A percentile compares a stretch with the other conserved stretches of the same genome.
Evolutionary conservation across 2,888 invertebrate genomes (phyloP).

Genomic region (Bhutanitis thaidina): DNA sequence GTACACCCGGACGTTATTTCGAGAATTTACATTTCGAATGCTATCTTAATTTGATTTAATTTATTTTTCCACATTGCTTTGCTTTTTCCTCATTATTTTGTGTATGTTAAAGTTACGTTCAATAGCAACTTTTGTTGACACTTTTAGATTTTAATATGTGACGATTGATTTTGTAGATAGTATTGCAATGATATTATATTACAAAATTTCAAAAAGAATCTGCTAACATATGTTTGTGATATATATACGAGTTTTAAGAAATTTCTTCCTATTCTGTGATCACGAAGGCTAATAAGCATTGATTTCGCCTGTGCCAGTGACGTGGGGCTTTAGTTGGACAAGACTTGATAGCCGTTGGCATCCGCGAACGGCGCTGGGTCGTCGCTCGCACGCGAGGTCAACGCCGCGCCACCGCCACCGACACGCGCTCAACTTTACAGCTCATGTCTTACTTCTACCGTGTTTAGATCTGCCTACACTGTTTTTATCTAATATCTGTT

Average conservation of each 20-base stretch:
- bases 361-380: slow-evolving; percentile 45
- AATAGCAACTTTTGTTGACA: neutral
- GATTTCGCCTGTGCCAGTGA: neutral
- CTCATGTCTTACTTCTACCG: slow-evolving; percentile 38
- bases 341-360: slow-evolving; percentile 22
- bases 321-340: slow-evolving; percentile 2
- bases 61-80: slow-evolving; percentile 7
- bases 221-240: too few relatives aligned
- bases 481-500: slow-evolving; percentile 19
- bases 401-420: slow-evolving; percentile 44
- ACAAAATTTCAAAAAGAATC: too few relatives aligned
- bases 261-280: too few relatives aligned
- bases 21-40: slow-evolving; percentile 25
- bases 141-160: too few relatives aligned
- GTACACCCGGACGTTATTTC: slow-evolving; percentile 46
- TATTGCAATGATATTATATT: too few relatives aligned
- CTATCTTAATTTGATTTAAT: slow-evolving; percentile 28
- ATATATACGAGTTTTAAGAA: too few relatives aligned
- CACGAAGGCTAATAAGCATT: too few relatives aligned
- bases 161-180: too few relatives aligned
- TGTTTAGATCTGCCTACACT: slow-evolving; percentile 8
- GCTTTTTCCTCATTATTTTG: too few relatives aligned
- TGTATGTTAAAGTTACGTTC: neutral
- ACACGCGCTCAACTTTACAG: slow-evolving; percentile 27
- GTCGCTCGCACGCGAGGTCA: slow-evolving; percentile 70